phyloP scores from a whole-genome alignment of 2,797 vertebrate genomes.

The Diplodus sargus region DNA sequence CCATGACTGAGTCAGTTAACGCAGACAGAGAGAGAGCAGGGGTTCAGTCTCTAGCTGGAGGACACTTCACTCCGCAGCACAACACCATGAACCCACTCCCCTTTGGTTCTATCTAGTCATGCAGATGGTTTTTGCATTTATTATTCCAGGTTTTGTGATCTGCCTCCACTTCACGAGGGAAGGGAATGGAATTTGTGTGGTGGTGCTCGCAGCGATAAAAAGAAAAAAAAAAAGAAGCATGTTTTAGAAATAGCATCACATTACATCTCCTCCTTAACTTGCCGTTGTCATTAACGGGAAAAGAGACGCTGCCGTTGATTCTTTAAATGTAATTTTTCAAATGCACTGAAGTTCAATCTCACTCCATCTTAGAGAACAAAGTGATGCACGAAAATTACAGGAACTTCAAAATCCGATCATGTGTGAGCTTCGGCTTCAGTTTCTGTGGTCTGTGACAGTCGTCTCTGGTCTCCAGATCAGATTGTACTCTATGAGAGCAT shows the following conservation, averaged over 20 bases:
- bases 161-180: constrained; percentile 1
- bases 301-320: background rate
- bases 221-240: background rate
- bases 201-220: background rate
- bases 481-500: too few relatives aligned
- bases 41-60: constrained; percentile 29
- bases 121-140: background rate
- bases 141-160: background rate
- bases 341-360: too few relatives aligned
- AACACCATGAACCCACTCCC: constrained; percentile 6
- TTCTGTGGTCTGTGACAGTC: too few relatives aligned
- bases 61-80: constrained; percentile 21
- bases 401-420: too few relatives aligned
- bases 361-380: background rate
- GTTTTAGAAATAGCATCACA: background rate
- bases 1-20: constrained; percentile 46
- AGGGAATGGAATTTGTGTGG: background rate
- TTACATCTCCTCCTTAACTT: background rate
- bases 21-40: constrained; percentile 3
- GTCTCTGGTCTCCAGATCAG: too few relatives aligned
- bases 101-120: background rate
- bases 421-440: too few relatives aligned
- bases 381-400: background rate
- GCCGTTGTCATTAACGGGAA: background rate
- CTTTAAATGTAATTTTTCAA: background rate